Base-by-base conservation (phyloP, 1,140 invertebrate genomes). In the Achatina immaculata region DNA sequence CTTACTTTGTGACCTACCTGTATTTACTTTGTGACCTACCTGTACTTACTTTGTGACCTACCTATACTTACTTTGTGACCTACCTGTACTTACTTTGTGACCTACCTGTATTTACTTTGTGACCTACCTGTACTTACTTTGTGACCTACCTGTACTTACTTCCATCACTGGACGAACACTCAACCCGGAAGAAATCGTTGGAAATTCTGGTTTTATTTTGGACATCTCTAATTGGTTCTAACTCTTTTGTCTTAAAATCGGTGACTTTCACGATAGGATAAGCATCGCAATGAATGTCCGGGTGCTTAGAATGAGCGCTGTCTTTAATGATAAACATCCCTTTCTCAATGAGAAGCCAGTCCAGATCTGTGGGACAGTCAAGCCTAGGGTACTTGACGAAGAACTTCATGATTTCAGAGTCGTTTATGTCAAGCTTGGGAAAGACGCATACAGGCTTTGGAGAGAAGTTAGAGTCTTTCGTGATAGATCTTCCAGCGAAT, bases 321-420 rank as follows among this genome's bases (percentile, higher is more conserved):
- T 62, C 58, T 4, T n/a, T 28, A 2, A 62, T 62, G 3, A 62
- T 34, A 16, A 62, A 34, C 58, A 62, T 24, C 34, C 34, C 11
- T 81, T 80, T 31, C 84, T 84, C 36, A 77, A 82, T 34, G 85
- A 82, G 6, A 71, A 81, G 31, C 87, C 86, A 74, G 82, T 85
- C 42, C 51, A 65, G 1, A 83, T 80, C 31, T 82, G 93, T 92
- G 7, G 88, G 87, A 86, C 95, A 96, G 45, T 92, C 85, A 28
- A 95, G 90, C 66, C 93, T 92, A 6, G 92, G 90, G 24, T 93
- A 92, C 51, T 93, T 85, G 58, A 93, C 90, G 62, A 95, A 92
- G 84, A 94, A 95, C 87, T 93, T 93, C 92, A 94, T 94, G 72
- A 96, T 94, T 83, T 94, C 94, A 19, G 94, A 93, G 86, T 94